Evolutionary conservation across 2,888 invertebrate genomes (phyloP), one percentile per base, ranked within the genome.

Genomic region (Leucozona laternaria): DNA sequence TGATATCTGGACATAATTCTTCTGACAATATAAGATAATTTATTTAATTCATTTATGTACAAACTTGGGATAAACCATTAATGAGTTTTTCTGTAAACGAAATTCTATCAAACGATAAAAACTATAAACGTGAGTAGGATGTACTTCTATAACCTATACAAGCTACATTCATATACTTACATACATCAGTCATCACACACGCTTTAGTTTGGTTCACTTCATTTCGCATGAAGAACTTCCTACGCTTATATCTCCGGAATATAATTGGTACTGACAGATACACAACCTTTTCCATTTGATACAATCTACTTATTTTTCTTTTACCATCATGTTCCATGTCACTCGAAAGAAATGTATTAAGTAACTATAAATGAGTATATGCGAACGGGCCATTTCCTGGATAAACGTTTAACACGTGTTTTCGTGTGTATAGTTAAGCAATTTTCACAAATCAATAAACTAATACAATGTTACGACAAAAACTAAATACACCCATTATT

Each of bases 211-310:
- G 50, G 2, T 53, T 53, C n/a, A 50, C 20, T 53, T 78, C 50
- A 40, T 40, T 53, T 70, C 60, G 11, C 40, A 53, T 53, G 31
- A n/a, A 60, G 15, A 60, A 53, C 60, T 60, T 62, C 78, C 78
- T 78, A 70, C 78, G 70, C 78, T 31, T 31, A n/a, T 53, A 53
- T 53, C 28, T 53, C 50, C 34, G 60, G 50, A 60, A 60, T 60
- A 60, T 31, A 22, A 60, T 71, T 71, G 43, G 20, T 70, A 43
- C 43, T 20, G 60, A 40, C 50, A 70, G 78, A 78, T 78, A 71
- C 60, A 53, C 60, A 78, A 70, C 78, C 53, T 70, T 70, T 71
- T 78, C 53, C 53, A 43, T 70, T 78, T 62, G 37, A 53, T 60
- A 50, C 20, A 48, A 68, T 77, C 58, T 68, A 40, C 3, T 31